Base-by-base conservation (phyloP, 2,888 invertebrate genomes). In the Callyntrura sp. region DNA sequence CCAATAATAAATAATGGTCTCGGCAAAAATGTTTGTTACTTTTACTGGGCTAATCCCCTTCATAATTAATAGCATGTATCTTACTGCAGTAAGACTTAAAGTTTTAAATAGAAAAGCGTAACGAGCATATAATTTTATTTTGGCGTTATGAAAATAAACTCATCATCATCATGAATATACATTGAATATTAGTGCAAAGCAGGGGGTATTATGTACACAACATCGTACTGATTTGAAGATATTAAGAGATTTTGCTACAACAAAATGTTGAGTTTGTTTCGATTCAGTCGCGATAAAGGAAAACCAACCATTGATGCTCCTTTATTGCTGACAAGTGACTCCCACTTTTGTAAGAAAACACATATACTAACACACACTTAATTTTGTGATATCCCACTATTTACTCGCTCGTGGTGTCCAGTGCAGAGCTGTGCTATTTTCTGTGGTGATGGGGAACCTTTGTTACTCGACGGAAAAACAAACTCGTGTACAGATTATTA, bases 281-380 rank as follows among this genome's bases (percentile, higher is more conserved):
- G 86, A 79, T 79, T 78, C 55, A 4, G 28, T 17, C 25, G n/a
- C n/a, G 78, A 78, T 51, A 78, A 55, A 55, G 23, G 20, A 48
- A 45, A 70, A 14, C 28, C 55, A 78, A 68, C 86, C 79, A 86
- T 23, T 79, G 86, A 55, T 79, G 79, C 79, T 68, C 48, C 51
- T 86, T 79, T 65, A 79, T 86, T 79, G 79, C 86, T 86, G 48
- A 86, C 78, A 65, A 86, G 83, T 55, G 73, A 86, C 86, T 86
- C 86, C 86, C 86, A 86, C 79, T 85, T 85, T 85, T 76, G 25
- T 25, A 35, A 2, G 3, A 35, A 35, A 35, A 35, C 35, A 35
- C 35, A 35, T 35, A 35, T 6, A 35, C 35, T 35, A 2, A 35
- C 35, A 35, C 6, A 78, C 48, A 17, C 14, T 57, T 57, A 55